Base-by-base conservation (phyloP, 2,113 vertebrate species). In the Neopipo cinnamomea region DNA sequence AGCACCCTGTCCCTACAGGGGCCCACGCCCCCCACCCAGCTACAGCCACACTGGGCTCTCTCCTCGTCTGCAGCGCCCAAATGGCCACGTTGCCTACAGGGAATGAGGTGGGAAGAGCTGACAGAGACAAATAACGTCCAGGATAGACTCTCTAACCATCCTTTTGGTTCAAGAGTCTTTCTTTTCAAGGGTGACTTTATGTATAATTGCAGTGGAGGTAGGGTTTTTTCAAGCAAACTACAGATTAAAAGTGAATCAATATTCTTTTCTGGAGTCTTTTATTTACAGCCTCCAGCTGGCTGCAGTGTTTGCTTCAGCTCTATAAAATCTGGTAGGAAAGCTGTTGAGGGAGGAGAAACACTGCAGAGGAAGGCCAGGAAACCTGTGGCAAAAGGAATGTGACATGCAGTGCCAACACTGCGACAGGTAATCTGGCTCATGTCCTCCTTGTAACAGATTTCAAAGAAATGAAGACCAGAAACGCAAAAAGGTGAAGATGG, bases 391-490 rank as follows among this genome's bases (percentile, higher is more conserved):
- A 4, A 4, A 21, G 76, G 85, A 65, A 75, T 9, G 28, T 3
- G 24, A 37, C 37, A 25, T 2, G 3, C 49, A 24, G 77, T 13
- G n/a, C 59, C 73, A 14, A 6, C 3, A 1, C 42, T 18, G 87
- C 41, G 87, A 71, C 47, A 81, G 27, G 41, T 33, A 5, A 35
- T 12, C 58, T 6, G 74, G 88, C 66, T 37, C 66, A 6, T 46
- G 72, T 59, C 92, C 42, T 88, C 8, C 80, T 63, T 7, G 30
- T 27, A 19, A 68, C 28, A 71, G 62, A 31, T 13, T 63, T 85
- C 82, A 73, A 91, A 95, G 85, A 88, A 93, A 94, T 58, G 66
- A 85, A 89, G 82, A 66, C 0, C 17, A 44, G 85, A 85, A 93
- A 91, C 46, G 59, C 46, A 39, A 33, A 55, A 52, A 65, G 85